These are phyloP conservation scores for Meloe dianella DNA, from an alignment of 2,888 invertebrate species.

Conservation along the genomic window DNA sequence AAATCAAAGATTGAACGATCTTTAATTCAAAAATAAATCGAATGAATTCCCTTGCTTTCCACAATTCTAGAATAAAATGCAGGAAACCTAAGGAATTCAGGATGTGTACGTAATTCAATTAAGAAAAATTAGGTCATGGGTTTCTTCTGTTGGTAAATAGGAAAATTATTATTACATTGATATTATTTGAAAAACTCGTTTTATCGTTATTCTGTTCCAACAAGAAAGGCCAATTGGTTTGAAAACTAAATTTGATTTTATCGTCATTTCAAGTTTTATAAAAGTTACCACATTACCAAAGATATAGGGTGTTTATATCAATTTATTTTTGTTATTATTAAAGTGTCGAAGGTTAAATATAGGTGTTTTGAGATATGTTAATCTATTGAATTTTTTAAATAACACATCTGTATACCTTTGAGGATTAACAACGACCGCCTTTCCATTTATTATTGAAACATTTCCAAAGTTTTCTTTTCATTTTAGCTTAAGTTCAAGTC, in stretches of 20 bases:
- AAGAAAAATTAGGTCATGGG: neutral
- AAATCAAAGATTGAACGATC: no score
- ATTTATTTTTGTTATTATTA: no score
- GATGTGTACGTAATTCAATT: neutral
- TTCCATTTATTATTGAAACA: neutral
- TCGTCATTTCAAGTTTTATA: no score
- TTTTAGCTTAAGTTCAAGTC: neutral
- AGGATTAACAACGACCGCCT: neutral
- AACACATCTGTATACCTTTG: neutral
- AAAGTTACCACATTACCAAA: no score
- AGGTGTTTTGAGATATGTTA: neutral
- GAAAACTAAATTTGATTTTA: no score
- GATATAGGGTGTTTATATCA: no score
- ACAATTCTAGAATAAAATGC: no score
- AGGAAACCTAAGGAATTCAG: neutral
- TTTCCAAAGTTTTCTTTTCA: constrained; percentile 3
- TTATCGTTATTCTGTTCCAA: neutral
- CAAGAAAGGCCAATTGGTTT: no score
- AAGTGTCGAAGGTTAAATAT: no score
- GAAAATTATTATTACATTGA: neutral
- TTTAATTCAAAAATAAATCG: no score
- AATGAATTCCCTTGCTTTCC: no score
- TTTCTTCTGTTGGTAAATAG: neutral
- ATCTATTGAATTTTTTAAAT: neutral
- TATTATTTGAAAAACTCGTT: neutral